Conservation (phyloP, 2,888 invertebrate species). For the Minunthozetes semirufus region DNA sequence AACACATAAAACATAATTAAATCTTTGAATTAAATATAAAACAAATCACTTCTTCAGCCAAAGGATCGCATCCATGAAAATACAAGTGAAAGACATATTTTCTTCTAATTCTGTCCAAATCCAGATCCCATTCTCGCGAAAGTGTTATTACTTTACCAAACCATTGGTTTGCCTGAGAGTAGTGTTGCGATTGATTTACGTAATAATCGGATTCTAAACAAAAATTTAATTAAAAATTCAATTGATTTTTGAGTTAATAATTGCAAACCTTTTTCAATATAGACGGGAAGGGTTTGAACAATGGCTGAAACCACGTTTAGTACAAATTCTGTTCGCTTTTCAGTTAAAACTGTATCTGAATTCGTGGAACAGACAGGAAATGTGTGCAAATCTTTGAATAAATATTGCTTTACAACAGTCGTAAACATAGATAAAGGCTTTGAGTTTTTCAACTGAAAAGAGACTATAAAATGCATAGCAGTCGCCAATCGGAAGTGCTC, state of each 20-base stretch:
- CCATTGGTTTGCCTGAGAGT: slow-evolving; percentile 53
- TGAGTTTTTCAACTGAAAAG: slow-evolving; percentile 62
- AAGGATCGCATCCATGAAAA: slow-evolving; percentile 55
- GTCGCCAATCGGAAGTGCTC: slow-evolving; percentile 72
- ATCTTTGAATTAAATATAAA: background rate
- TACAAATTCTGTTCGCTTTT: slow-evolving; percentile 55
- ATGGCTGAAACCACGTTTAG: slow-evolving; percentile 38
- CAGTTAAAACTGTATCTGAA: slow-evolving; percentile 61
- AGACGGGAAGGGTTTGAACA: slow-evolving; percentile 41
- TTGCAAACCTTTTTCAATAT: slow-evolving; percentile 9
- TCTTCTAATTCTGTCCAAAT: slow-evolving; percentile 63
- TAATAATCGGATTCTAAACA: background rate
- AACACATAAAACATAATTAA: background rate
- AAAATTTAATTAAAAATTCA: background rate
- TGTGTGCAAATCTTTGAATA: slow-evolving; percentile 44
- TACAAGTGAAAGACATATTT: slow-evolving; percentile 66
- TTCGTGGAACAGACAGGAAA: background rate
- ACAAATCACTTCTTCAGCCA: slow-evolving; percentile 57
- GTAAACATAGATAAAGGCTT: slow-evolving; percentile 72
- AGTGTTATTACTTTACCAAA: slow-evolving; percentile 64
- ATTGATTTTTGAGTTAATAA: background rate
- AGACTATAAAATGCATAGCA: slow-evolving; percentile 68
- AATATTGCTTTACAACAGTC: slow-evolving; percentile 54
- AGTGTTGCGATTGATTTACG: slow-evolving; percentile 23
- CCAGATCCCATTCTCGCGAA: slow-evolving; percentile 69